Conservation (phyloP, 2,888 invertebrate genomes). For the Harmothoe impar region DNA sequence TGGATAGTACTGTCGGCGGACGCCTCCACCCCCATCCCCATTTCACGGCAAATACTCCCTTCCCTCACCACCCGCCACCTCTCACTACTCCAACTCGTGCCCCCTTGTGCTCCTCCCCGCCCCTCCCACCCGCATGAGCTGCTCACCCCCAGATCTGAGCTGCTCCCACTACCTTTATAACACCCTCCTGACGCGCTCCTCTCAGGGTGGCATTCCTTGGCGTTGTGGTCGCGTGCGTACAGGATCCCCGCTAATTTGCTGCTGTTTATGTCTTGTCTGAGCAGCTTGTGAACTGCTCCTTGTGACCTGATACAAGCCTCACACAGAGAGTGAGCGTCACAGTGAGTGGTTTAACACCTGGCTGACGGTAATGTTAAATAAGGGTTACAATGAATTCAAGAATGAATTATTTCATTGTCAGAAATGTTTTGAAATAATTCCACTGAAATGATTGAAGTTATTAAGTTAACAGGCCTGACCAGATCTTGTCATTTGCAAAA, state of each 20-base stretch:
- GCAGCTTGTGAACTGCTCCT: background rate
- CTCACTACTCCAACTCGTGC: background rate
- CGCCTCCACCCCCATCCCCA: no score
- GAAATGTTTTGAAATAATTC: no score
- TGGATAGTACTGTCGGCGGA: no score
- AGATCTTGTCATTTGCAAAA: no score
- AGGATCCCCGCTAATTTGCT: background rate
- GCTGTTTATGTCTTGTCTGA: slow-evolving; percentile 16
- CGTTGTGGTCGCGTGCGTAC: background rate
- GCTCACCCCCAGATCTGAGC: background rate
- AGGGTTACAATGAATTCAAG: no score
- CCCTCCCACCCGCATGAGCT: background rate
- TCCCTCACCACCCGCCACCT: slow-evolving; percentile 12
- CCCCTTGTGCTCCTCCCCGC: background rate
- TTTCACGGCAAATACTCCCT: background rate
- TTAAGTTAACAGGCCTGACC: no score
- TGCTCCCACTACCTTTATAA: no score
- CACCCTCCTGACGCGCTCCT: background rate
- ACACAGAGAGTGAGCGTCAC: no score
- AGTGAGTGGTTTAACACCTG: no score
- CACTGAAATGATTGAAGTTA: no score
- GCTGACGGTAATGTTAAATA: no score
- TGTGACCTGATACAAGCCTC: background rate
- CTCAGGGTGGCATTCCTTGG: background rate
- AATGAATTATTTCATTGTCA: no score